Percentiles rank a stretch among this genome's conserved stretches.
Conservation (phyloP, 2,797 vertebrate species). For the Bryconaethiops microstoma region DNA sequence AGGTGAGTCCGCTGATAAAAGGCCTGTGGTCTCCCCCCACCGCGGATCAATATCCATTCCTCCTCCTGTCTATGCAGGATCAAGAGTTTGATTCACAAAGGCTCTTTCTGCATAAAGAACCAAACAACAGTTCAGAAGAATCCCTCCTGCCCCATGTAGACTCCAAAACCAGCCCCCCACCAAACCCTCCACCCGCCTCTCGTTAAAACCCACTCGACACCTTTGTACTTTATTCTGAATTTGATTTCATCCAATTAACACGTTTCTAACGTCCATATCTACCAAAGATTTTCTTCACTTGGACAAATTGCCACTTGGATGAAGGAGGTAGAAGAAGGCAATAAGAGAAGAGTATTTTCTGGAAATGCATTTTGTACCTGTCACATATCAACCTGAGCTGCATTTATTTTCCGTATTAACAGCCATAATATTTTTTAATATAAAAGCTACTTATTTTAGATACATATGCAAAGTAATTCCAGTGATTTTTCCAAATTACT, state of each 20-base stretch:
- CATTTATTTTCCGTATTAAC: too few species aligned
- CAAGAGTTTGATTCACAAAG: constrained; percentile 79
- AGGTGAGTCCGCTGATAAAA: constrained; percentile 77
- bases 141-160: constrained; percentile 56
- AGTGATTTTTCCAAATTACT: too few species aligned
- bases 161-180: not conserved
- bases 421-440: too few species aligned
- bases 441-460: not conserved
- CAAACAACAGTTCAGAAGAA: constrained; percentile 76
- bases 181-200: not conserved
- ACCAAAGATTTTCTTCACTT: not conserved
- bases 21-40: constrained; percentile 47
- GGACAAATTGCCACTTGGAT: not conserved
- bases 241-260: not conserved
- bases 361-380: too few species aligned
- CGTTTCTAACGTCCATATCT: too few species aligned
- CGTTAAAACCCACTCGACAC: not conserved
- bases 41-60: constrained; percentile 76
- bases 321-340: not conserved
- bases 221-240: constrained; percentile 4
- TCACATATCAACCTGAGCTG: too few species aligned
- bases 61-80: constrained; percentile 77
- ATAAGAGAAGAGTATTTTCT: too few species aligned
- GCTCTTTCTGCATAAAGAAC: constrained; percentile 78
- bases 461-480: too few species aligned